Percentiles rank a stretch among this genome's conserved stretches.
Evolutionary conservation across 1,140 invertebrate species (phyloP).

Genomic region (Euschistus heros): DNA sequence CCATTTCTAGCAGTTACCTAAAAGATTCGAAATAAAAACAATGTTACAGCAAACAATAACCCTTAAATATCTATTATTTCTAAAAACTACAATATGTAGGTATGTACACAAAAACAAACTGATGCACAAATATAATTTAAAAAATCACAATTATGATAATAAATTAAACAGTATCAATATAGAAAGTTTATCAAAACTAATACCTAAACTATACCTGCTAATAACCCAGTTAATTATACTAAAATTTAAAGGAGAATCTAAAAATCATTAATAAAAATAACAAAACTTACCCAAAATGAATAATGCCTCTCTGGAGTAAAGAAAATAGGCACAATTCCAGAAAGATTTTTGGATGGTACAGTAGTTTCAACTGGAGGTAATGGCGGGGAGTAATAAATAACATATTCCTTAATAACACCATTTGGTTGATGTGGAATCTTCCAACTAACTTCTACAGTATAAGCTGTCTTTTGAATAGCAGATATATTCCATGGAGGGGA

Average conservation of each 20-base stretch:
- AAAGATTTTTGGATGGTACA: conserved; percentile 34
- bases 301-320: conserved; percentile 53
- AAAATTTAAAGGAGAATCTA: background rate
- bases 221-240: too few relatives aligned
- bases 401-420: conserved; percentile 52
- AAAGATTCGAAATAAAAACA: conserved; percentile 23
- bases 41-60: background rate
- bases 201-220: too few relatives aligned
- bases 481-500: conserved; percentile 51
- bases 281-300: conserved; percentile 56
- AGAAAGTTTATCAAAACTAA: too few relatives aligned
- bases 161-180: too few relatives aligned
- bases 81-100: too few relatives aligned
- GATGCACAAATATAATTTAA: too few relatives aligned
- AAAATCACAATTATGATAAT: too few relatives aligned
- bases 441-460: conserved; percentile 55
- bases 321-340: conserved; percentile 41
- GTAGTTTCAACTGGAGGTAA: conserved; percentile 37
- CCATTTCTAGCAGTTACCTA: conserved; percentile 56
- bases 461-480: conserved; percentile 49
- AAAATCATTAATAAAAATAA: background rate
- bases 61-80: too few relatives aligned
- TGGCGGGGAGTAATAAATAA: conserved; percentile 48
- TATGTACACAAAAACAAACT: too few relatives aligned
- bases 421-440: conserved; percentile 47